A percentile compares a stretch with the other conserved stretches of the same genome.
Evolutionary conservation across 1,140 invertebrate species (phyloP).

Genomic region (Heliothis subflexa): DNA sequence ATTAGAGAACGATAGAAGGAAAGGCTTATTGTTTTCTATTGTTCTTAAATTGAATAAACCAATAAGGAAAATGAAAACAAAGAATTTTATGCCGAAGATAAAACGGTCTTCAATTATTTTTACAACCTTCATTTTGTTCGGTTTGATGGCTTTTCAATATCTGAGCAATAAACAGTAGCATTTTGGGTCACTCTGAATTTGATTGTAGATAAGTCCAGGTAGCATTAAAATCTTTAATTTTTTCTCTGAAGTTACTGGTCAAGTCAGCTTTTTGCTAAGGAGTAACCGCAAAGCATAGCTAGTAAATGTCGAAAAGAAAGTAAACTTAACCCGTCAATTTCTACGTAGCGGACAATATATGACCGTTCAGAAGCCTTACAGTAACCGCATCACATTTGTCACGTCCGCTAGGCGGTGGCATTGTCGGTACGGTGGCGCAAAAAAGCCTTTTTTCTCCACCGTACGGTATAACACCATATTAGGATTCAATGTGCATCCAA

Average conservation of each 20-base stretch:
- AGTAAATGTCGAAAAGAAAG: background rate
- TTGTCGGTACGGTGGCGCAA: background rate
- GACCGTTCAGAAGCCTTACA: background rate
- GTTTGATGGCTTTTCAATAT: too few species aligned
- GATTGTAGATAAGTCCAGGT: too few species aligned
- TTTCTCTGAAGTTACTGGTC: too few species aligned
- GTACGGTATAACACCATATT: constrained; percentile 20
- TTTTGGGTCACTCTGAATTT: too few species aligned
- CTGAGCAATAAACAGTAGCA: too few species aligned
- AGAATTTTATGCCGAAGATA: too few species aligned
- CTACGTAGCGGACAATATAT: background rate
- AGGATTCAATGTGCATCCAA: constrained; percentile 11
- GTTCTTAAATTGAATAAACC: too few species aligned
- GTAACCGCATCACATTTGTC: constrained; percentile 9
- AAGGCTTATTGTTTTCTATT: too few species aligned
- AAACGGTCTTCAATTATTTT: too few species aligned
- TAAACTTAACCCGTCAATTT: background rate
- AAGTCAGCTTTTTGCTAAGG: background rate
- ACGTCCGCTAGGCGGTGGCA: background rate
- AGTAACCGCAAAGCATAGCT: background rate
- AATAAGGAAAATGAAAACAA: too few species aligned
- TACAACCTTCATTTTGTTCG: too few species aligned
- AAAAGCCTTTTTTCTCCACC: constrained; percentile 3
- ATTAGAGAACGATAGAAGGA: background rate
- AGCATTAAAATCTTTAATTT: too few species aligned